These are phyloP conservation scores for Naja naja DNA, from an alignment of 2,113 vertebrate species.

Conservation along the genomic window DNA sequence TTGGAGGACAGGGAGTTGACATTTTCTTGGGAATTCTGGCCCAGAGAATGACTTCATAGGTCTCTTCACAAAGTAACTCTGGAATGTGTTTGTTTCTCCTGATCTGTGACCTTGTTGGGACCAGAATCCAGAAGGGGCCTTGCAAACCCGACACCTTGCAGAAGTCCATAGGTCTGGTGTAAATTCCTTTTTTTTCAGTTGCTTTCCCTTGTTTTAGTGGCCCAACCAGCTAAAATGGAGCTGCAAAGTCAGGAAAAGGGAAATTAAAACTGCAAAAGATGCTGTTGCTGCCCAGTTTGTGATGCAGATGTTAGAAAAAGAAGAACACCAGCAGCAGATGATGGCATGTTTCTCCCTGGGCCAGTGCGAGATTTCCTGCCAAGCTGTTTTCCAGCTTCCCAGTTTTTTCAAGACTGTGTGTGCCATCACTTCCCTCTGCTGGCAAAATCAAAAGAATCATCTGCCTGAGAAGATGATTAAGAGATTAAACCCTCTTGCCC, in stretches of 20 bases:
- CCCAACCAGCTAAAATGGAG: neutral
- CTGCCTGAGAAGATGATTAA: neutral
- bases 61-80: neutral
- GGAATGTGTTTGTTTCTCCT: neutral
- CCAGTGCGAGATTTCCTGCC: accelerated
- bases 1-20: neutral
- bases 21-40: neutral
- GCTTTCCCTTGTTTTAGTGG: neutral
- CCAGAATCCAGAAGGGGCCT: neutral
- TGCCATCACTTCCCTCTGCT: neutral
- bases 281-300: neutral
- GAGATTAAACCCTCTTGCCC: neutral
- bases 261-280: neutral
- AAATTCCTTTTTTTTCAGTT: neutral
- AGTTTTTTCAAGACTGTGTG: neutral
- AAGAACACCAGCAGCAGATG: neutral
- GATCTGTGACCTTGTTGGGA: neutral
- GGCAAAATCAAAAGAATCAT: neutral
- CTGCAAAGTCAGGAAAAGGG: neutral
- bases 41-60: neutral
- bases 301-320: neutral
- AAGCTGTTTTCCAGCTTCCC: neutral
- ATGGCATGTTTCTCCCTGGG: neutral
- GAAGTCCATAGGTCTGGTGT: neutral
- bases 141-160: neutral